A percentile compares a stretch with the other conserved stretches of the same genome.
phyloP scores from a whole-genome alignment of 2,888 invertebrate species.

The Apamea epomidion region DNA sequence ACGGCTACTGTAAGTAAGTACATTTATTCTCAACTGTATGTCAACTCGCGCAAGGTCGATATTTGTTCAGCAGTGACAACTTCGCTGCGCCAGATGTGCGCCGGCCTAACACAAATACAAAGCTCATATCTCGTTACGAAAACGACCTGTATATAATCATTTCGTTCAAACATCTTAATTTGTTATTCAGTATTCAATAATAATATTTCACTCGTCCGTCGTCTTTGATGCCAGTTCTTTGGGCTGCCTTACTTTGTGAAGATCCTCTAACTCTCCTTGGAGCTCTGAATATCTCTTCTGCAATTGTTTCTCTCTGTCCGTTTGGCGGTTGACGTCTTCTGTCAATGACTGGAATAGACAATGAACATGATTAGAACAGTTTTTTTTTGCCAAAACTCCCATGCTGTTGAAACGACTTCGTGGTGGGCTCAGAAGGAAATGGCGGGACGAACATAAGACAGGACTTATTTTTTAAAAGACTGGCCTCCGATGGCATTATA shows the following conservation, averaged over 20 bases:
- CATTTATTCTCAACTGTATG: neutral
- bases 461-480: neutral
- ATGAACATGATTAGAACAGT: neutral
- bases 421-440: neutral
- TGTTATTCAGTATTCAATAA: constrained; percentile 22
- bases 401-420: neutral
- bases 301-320: constrained; percentile 96
- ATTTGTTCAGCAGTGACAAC: neutral
- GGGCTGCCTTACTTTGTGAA: constrained; percentile 78
- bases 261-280: constrained; percentile 91
- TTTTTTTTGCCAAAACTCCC: neutral
- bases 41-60: neutral
- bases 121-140: constrained; percentile 23
- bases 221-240: constrained; percentile 68
- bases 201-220: constrained; percentile 66
- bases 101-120: constrained; percentile 3
- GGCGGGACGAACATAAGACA: neutral
- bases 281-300: constrained; percentile 96
- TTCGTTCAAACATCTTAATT: constrained; percentile 9
- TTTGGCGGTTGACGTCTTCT: constrained; percentile 98
- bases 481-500: neutral
- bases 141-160: constrained; percentile 3
- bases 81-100: neutral
- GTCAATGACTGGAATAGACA: constrained; percentile 92
- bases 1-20: neutral